Conservation (phyloP, 2,888 invertebrate genomes). For the Drosophila kanekoi region DNA sequence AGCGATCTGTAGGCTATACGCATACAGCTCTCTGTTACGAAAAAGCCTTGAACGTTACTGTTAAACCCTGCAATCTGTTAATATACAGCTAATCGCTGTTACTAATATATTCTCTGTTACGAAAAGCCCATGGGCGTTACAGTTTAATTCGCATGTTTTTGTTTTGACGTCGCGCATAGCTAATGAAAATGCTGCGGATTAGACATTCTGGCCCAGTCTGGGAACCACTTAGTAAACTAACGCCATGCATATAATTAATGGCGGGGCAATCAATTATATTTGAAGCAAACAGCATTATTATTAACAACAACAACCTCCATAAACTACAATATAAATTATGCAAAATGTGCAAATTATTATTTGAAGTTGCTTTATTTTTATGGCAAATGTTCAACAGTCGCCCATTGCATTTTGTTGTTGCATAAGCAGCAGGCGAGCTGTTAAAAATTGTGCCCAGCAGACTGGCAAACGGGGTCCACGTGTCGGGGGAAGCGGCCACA, state of each 20-base stretch:
- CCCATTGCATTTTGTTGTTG: slow-evolving; percentile 44
- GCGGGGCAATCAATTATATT: slow-evolving; percentile 68
- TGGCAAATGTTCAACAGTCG: slow-evolving; percentile 38
- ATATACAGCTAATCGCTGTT: no score
- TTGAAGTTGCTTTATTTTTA: slow-evolving; percentile 53
- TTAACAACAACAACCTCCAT: slow-evolving; percentile 14
- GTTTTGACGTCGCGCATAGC: slow-evolving; percentile 15
- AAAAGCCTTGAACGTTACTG: not conserved
- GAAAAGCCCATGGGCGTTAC: slow-evolving; percentile 20
- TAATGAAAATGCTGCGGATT: slow-evolving; percentile 59
- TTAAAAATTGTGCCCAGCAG: slow-evolving; percentile 35
- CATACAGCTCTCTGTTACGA: not conserved
- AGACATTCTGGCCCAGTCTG: slow-evolving; percentile 30
- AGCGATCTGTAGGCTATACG: no score
- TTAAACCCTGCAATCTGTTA: slow-evolving; percentile 18
- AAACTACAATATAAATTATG: slow-evolving; percentile 69
- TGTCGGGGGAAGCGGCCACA: slow-evolving; percentile 6
- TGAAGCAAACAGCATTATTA: slow-evolving; percentile 18
- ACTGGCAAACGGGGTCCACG: slow-evolving; percentile 28
- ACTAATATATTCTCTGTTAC: no score
- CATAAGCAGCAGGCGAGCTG: slow-evolving; percentile 51
- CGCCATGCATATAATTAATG: slow-evolving; percentile 68
- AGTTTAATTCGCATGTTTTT: slow-evolving; percentile 49
- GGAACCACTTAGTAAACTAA: slow-evolving; percentile 54
- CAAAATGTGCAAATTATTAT: slow-evolving; percentile 68